phyloP scores from a whole-genome alignment of 2,888 invertebrate species.

The Beris chalybata region DNA sequence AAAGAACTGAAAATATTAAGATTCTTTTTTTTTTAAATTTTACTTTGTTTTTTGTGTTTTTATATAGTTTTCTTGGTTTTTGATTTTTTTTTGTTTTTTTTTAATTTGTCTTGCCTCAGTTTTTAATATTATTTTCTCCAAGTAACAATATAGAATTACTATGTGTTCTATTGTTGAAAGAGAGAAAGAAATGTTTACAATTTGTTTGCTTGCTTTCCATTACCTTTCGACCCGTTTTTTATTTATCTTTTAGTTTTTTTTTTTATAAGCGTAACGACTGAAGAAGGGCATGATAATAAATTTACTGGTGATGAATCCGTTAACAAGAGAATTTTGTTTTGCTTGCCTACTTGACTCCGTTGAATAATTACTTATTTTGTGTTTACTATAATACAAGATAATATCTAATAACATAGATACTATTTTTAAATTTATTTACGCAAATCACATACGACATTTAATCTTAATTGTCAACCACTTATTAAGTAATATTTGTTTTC shows the following conservation, averaged over 20 bases:
- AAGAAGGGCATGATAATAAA: no score
- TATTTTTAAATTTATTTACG: conserved; percentile 8
- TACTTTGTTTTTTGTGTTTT: conserved; percentile 5
- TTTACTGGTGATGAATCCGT: no score
- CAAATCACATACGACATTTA: conserved; percentile 23
- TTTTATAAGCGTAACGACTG: no score
- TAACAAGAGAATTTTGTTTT: no score
- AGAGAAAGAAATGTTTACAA: no score
- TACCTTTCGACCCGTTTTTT: no score
- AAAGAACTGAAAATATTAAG: conserved; percentile 5
- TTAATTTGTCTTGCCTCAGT: conserved; percentile 14
- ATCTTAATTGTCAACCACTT: conserved; percentile 25
- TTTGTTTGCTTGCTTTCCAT: no score
- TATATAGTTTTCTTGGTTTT: conserved; percentile 10
- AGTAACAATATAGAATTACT: not conserved
- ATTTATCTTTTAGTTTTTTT: no score
- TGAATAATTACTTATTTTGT: no score
- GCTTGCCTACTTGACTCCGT: no score
- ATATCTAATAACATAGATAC: conserved; percentile 23
- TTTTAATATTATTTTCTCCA: conserved; percentile 7
- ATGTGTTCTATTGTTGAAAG: no score
- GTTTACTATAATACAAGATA: conserved; percentile 15
- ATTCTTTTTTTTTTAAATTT: conserved; percentile 8
- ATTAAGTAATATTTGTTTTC: conserved; percentile 15
- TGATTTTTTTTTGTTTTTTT: conserved; percentile 15